phyloP scores from a whole-genome alignment of 2,888 invertebrate species.

The Cerceris ruficornis region DNA sequence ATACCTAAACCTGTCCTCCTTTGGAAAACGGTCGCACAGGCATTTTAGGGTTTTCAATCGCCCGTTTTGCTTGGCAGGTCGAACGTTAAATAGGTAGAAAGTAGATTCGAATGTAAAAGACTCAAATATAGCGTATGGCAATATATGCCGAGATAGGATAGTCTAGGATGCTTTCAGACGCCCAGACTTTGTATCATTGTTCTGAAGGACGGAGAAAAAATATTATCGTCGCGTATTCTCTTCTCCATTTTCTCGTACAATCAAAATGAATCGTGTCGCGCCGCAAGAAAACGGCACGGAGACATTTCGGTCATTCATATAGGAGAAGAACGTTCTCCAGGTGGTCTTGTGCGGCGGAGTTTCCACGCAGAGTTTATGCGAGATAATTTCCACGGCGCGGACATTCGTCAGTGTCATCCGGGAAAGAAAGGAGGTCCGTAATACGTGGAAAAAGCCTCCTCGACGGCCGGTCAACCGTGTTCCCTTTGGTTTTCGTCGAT shows the following conservation, averaged over 20 bases:
- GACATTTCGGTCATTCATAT: conserved; percentile 38
- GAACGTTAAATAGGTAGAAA: no score
- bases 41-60: no score
- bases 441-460: conserved; percentile 38
- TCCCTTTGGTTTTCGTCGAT: conserved; percentile 15
- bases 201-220: neutral
- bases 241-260: conserved; percentile 16
- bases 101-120: no score
- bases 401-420: conserved; percentile 63
- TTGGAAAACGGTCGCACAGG: no score
- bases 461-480: conserved; percentile 25
- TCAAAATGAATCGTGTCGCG: conserved; percentile 55
- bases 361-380: conserved; percentile 48
- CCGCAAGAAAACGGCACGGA: conserved; percentile 26
- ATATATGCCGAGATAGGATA: no score
- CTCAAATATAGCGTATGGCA: no score
- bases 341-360: conserved; percentile 42
- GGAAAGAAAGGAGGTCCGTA: conserved; percentile 35
- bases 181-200: no score
- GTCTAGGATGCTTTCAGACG: no score
- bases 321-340: conserved; percentile 44
- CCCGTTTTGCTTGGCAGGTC: no score
- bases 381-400: conserved; percentile 55
- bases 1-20: no score
- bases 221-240: conserved; percentile 5